Evolutionary conservation across 2,113 vertebrate genomes (phyloP).

Genomic region (Tetraodon nigroviridis): DNA sequence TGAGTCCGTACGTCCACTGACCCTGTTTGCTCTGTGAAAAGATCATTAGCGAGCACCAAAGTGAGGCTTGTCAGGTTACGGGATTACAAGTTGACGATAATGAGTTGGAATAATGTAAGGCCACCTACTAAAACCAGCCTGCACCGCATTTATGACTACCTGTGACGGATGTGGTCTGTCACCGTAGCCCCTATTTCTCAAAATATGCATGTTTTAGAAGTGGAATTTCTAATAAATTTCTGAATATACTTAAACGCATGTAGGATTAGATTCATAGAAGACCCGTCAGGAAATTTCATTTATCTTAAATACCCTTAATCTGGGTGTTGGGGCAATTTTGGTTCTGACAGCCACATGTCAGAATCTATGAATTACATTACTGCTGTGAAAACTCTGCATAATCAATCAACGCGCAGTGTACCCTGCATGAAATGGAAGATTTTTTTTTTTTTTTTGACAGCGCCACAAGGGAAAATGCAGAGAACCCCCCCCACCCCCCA

Average conservation of each 20-base stretch:
- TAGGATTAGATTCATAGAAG: not conserved
- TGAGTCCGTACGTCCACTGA: no score
- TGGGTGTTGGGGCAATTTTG: conserved; percentile 31
- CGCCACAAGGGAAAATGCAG: conserved; percentile 21
- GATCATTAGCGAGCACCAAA: conserved; percentile 43
- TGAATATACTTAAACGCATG: conserved; percentile 12
- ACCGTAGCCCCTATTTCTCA: conserved; percentile 7
- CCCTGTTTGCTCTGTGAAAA: conserved; percentile 27
- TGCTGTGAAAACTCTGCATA: conserved; percentile 11
- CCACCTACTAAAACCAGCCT: conserved; percentile 41
- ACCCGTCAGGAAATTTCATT: conserved; percentile 18
- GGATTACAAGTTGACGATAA: conserved; percentile 51
- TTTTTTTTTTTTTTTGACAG: conserved; percentile 2
- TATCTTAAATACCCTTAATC: conserved; percentile 40
- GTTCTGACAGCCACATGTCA: conserved; percentile 35
- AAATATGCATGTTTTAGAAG: conserved; percentile 5
- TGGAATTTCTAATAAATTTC: conserved; percentile 35
- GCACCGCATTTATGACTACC: conserved; percentile 45
- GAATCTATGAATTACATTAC: conserved; percentile 61
- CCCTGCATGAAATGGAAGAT: conserved; percentile 25
- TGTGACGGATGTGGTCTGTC: conserved; percentile 46
- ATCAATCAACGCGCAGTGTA: conserved; percentile 38
- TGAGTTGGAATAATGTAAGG: conserved; percentile 51
- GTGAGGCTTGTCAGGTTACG: conserved; percentile 33
- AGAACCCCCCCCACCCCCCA: not conserved